Evolutionary conservation across 2,888 invertebrate species (phyloP), one percentile per base, ranked within the genome.

Genomic region (Lissonota sp.): DNA sequence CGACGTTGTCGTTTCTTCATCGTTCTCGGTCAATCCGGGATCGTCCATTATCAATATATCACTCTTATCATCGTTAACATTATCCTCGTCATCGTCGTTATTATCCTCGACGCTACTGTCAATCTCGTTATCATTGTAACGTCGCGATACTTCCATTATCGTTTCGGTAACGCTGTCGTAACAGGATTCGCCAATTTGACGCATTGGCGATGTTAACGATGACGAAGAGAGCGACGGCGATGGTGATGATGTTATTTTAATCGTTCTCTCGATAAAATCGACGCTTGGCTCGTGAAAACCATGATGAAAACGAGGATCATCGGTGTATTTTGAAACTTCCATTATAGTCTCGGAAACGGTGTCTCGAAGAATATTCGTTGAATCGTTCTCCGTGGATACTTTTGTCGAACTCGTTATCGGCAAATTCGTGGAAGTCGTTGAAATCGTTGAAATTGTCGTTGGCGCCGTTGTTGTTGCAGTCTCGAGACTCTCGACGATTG

Each of bases 311-410:
- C 72, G 16, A 60, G 84, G 83, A 57, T 89, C 85, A 8, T 86
- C 88, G 4, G 84, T 79, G 73, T 80, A 88, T 69, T 86, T 90
- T 0, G 91, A 90, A 8, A 91, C 90, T 67, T 91, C 89, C 89
- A 90, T 90, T 84, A 91, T 91, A 53, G 89, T 91, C 78, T 91
- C 91, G 6, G 89, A 87, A 16, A 90, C 89, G 3, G 91, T 90
- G 76, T 91, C 91, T 7, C 83, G 80, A 12, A 82, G 78, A 63
- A 72, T 73, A 63, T 51, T 80, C 12, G 37, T 6, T 7, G 57
- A 5, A 49, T 75, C 69, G 16, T 10, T 53, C 2, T 75, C 58
- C 10, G 39, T 62, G 12, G 53, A 10, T 0, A 44, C 10, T 44
- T n/a, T 57, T n/a, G 62, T 10, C 51, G 67, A 39, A 6, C 39